Evolutionary conservation across 2,888 invertebrate genomes (phyloP), one percentile per base, ranked within the genome.

Genomic region (Drosophila longiperda): DNA sequence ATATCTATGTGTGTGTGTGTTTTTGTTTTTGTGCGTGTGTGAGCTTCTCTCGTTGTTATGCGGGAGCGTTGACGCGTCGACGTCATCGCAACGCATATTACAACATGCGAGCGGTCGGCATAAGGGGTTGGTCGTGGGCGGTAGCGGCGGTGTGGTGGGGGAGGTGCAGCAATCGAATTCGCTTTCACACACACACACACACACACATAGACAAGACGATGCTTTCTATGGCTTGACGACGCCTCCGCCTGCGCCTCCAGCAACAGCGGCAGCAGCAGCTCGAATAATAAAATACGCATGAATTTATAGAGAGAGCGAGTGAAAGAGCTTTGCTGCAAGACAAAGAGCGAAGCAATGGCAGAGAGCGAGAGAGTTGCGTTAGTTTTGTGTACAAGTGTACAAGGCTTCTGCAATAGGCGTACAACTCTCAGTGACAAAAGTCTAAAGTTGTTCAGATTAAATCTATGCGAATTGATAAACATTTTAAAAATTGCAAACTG

Each of bases 141-240:
- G 11, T n/a, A 12, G 49, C 2, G 33, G 23, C 34, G 33, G 26
- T 20, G n/a, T 34, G 33, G 32, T 11, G 45, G n/a, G 17, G 9
- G 9, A 23, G 26, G 26, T 58, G 20, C 64, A 63, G 60, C 67
- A 73, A 52, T 80, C 73, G 80, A 80, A 73, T 80, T 80, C 78
- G 79, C 78, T 80, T 80, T 80, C 79, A 81, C 78, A 78, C 40
- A 40, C 38, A 9, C 75, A 64, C 66, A 67, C 48, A 73, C n/a
- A 2, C 38, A 29, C 32, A 49, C 61, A 61, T 38, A 66, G 64
- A 72, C 71, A 71, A 69, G 53, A 66, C 65, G 73, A 66, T 86
- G 83, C 83, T 88, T 84, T 84, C 84, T 84, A 84, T 86, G 88
- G 88, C 86, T 84, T 83, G 81, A 68, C 80, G 42, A 48, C 66